phyloP scores from a whole-genome alignment of 2,113 vertebrate genomes.

The Amphiprion percula region DNA sequence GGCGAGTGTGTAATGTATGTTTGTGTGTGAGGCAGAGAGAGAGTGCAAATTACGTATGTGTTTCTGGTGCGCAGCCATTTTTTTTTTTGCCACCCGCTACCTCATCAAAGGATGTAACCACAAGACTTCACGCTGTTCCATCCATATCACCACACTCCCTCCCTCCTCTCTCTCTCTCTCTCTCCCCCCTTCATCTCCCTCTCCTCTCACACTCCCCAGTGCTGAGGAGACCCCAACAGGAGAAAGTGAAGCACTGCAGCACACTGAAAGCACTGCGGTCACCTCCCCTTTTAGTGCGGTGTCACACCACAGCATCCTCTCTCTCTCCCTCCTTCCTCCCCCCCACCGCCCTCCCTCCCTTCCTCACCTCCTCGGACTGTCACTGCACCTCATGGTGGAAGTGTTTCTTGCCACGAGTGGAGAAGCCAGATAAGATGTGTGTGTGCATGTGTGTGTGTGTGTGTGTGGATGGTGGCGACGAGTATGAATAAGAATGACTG shows the following conservation, averaged over 20 bases:
- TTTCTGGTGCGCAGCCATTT: slow-evolving; percentile 63
- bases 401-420: slow-evolving; percentile 15
- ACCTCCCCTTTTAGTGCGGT: slow-evolving; percentile 81
- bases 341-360: slow-evolving; percentile 11
- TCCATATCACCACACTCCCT: slow-evolving; percentile 58
- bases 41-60: slow-evolving; percentile 59
- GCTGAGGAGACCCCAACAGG: slow-evolving; percentile 78
- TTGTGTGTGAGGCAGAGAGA: slow-evolving; percentile 16
- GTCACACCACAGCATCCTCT: slow-evolving; percentile 71
- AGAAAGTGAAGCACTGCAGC: slow-evolving; percentile 73
- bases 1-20: slow-evolving; percentile 51
- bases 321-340: too few species aligned
- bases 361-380: slow-evolving; percentile 16
- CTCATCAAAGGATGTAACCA: slow-evolving; percentile 84
- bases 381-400: slow-evolving; percentile 53
- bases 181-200: slow-evolving; percentile 18
- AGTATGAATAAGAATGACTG: slow-evolving; percentile 25
- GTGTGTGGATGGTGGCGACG: background rate
- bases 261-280: slow-evolving; percentile 77
- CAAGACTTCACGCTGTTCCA: slow-evolving; percentile 78
- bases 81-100: slow-evolving; percentile 56
- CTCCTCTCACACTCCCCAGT: slow-evolving; percentile 60
- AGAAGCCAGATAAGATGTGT: slow-evolving; percentile 22
- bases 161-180: slow-evolving; percentile 20
- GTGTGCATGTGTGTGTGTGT: slow-evolving; percentile 11